These are phyloP conservation scores for Oreonectes daqikongensis DNA, from an alignment of 2,797 vertebrate species.

Conservation along the genomic window DNA sequence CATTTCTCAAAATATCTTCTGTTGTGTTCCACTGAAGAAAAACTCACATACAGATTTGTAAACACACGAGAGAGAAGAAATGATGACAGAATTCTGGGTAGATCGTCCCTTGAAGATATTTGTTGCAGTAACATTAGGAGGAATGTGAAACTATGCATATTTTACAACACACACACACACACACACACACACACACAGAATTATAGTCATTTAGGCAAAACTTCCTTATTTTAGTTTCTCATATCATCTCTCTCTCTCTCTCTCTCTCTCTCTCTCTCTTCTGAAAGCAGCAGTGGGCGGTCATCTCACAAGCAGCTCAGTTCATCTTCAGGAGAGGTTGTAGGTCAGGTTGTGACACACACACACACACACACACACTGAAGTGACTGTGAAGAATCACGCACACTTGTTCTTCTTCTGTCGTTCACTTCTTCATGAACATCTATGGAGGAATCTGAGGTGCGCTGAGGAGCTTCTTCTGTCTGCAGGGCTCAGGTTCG, in stretches of 20 bases:
- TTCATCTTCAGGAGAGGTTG: background rate
- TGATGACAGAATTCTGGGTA: no score
- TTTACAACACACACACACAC: background rate
- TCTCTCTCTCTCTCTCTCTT: conserved; percentile 14
- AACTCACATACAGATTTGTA: no score
- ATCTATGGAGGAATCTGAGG: background rate
- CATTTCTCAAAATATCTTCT: no score
- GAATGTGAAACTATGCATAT: background rate
- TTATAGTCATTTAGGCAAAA: background rate
- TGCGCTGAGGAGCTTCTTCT: background rate
- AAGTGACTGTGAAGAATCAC: background rate
- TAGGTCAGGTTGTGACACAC: background rate
- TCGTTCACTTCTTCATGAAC: background rate
- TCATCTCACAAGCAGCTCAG: background rate
- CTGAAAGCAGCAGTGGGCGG: background rate
- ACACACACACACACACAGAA: background rate
- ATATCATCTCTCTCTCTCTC: background rate
- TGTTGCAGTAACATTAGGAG: no score
- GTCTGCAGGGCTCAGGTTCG: background rate
- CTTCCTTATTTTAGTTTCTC: conserved; percentile 23
- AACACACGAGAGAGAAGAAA: no score
- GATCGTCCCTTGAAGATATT: no score
- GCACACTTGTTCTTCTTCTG: background rate
- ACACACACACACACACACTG: background rate
- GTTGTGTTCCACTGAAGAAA: no score